Percentiles rank a stretch among this genome's conserved stretches.
phyloP scores from a whole-genome alignment of 1,140 invertebrate genomes.

The Contarinia nasturtii region DNA sequence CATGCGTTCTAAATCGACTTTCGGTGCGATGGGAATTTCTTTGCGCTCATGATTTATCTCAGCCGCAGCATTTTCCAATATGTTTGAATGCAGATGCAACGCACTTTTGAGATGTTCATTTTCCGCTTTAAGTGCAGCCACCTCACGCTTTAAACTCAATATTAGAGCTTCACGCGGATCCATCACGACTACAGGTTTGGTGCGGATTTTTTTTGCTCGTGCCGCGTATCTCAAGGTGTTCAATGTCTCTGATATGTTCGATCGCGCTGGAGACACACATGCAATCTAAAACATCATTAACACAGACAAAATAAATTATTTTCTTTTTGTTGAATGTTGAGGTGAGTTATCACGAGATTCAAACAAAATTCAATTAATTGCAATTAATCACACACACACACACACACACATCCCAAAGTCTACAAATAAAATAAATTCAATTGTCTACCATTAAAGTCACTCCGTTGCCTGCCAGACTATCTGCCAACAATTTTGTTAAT shows the following conservation, averaged over 20 bases:
- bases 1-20: slow-evolving; percentile 49
- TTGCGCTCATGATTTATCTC: slow-evolving; percentile 11
- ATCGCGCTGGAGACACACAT: slow-evolving; percentile 67
- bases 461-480: slow-evolving; percentile 86
- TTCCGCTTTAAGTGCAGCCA: slow-evolving; percentile 72
- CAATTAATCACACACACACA: too few species aligned
- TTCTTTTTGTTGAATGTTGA: not conserved
- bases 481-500: slow-evolving; percentile 77
- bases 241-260: slow-evolving; percentile 74
- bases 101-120: slow-evolving; percentile 74
- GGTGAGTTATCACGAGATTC: too few species aligned
- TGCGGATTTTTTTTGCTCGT: slow-evolving; percentile 69
- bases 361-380: too few species aligned
- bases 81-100: slow-evolving; percentile 30
- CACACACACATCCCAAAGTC: too few species aligned
- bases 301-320: not conserved
- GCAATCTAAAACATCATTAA: slow-evolving; percentile 54
- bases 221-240: slow-evolving; percentile 82
- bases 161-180: slow-evolving; percentile 85
- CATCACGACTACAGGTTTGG: slow-evolving; percentile 83
- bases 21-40: slow-evolving; percentile 22
- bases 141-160: slow-evolving; percentile 71
- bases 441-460: slow-evolving; percentile 71
- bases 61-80: slow-evolving; percentile 8
- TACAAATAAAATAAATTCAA: not conserved